Evolutionary conservation across 2,888 invertebrate species (phyloP), one percentile per base, ranked within the genome.

Genomic region (Lasius fuliginosus): DNA sequence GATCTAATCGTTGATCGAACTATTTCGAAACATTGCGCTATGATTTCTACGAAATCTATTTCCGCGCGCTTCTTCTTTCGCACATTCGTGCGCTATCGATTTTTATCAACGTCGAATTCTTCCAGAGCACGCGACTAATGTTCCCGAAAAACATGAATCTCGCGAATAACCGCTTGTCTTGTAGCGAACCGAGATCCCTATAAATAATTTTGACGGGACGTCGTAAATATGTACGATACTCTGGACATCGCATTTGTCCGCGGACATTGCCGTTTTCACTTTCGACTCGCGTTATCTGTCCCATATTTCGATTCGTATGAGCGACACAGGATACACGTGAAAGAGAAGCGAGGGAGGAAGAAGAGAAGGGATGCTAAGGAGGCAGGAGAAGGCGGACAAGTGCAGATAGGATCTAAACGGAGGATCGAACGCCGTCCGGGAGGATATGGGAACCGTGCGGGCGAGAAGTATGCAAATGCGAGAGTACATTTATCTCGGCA

Each of bases 401-500:
- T 30, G 68, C 65, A 65, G 67, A 85, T 82, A 79, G 77, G 83
- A 85, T 88, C 88, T 84, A 76, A 90, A 81, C 83, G 40, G 56
- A 86, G 83, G 79, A 85, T 69, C 76, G 77, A 87, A 75, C 82
- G 36, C 42, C 56, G 60, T 53, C 40, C 40, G 76, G 64, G 64
- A 86, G 85, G 87, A 83, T 87, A 84, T 74, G 84, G 83, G 76
- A 76, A 86, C 79, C 86, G 73, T 46, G 88, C 88, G 88, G 77
- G 84, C 77, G 88, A 89, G 90, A 92, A 93, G 92, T 93, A 94
- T 94, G 94, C 94, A 94, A 94, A 94, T 94, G 92, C 92, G 90
- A 92, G 93, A 92, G 93, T 92, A 93, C 92, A 94, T 94, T 93
- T 94, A 94, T 94, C 94, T 94, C 92, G 82, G 89, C 90, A 92